Evolutionary conservation across 2,113 vertebrate species (phyloP), one percentile per base, ranked within the genome.

Genomic region (Phalacrocorax aristotelis): DNA sequence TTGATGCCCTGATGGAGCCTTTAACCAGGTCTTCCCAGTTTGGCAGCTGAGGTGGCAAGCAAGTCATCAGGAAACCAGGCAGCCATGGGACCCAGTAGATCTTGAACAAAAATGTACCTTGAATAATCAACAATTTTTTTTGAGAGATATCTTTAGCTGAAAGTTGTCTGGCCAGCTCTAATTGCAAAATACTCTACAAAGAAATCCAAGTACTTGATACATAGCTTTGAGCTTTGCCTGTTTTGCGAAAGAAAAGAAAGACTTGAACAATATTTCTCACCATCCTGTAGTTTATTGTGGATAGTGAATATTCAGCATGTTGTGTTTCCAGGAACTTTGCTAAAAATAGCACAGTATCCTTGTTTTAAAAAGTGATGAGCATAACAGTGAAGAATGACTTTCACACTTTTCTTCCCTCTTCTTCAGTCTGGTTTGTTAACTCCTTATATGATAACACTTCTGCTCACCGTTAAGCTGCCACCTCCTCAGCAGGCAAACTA

Each of bases 271-370:
- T 82, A 55, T 75, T 94, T 49, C 51, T 93, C 42, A 77, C 64
- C 38, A 66, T 81, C n/a, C 52, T 90, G 42, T 80, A 70, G 79
- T 51, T 64, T 83, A 36, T 55, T 55, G 48, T 64, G 26, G 36
- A 52, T 89, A 93, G 96, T 91, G 80, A 93, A 93, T 91, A 89
- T 91, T 94, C 86, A 92, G 36, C 61, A 64, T 71, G 60, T 46
- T 95, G 40, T 88, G 68, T 55, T 96, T 96, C 85, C 92, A 94
- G 88, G 85, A 90, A 60, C 51, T 42, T 88, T 77, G 76, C 65
- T 96, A 81, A 97, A 96, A 92, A 92, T 92, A 95, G 19, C 36
- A 40, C 40, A 1, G 1, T 69, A 84, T 91, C 61, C 66, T 83
- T 89, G 46, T 79, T 90, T 71, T 76, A 72, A 95, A 87, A 95